Conservation (phyloP, 2,113 vertebrate species). For the Vulpes lagopus region DNA sequence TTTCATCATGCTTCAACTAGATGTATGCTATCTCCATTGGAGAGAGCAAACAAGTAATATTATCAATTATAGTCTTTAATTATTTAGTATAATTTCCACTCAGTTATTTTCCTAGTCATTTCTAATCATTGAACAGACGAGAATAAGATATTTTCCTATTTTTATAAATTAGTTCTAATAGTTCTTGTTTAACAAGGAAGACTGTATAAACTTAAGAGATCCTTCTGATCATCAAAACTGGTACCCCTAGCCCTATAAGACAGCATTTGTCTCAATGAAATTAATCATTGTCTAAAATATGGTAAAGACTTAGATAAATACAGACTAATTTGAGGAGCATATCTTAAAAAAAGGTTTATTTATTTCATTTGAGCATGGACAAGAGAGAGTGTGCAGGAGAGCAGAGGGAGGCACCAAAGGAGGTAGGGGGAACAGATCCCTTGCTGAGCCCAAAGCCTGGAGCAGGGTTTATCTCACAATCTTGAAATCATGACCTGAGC, state of each 20-base stretch:
- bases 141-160: neutral
- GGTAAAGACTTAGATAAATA: neutral
- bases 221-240: neutral
- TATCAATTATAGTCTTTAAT: neutral
- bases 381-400: neutral
- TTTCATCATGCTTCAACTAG: neutral
- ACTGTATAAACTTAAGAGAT: neutral
- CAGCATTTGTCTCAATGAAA: neutral
- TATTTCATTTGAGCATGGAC: neutral
- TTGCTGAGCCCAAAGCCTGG: neutral
- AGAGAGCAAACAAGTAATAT: neutral
- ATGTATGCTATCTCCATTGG: neutral
- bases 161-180: neutral
- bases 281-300: neutral
- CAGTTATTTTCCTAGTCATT: neutral
- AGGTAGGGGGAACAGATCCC: neutral
- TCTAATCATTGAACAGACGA: neutral
- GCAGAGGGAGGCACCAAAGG: neutral
- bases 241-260: neutral
- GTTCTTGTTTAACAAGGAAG: neutral
- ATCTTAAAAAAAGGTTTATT: neutral
- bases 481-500: neutral
- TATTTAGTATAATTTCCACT: neutral
- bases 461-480: neutral
- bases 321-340: neutral